phyloP scores from a whole-genome alignment of 2,113 vertebrate species.

The Pterophyllum scalare region DNA sequence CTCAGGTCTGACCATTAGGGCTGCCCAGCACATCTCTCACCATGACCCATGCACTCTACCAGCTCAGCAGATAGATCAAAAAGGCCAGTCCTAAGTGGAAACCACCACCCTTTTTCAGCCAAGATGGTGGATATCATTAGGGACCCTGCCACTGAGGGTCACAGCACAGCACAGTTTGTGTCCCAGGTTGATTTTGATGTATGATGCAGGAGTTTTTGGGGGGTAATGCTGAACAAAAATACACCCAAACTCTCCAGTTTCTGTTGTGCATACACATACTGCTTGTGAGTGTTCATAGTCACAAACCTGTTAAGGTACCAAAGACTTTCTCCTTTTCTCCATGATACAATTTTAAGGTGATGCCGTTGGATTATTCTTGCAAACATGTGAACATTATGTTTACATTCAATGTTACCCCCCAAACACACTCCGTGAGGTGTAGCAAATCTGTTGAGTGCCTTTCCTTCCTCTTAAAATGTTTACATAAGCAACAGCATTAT shows the following conservation, averaged over 20 bases:
- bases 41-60: conserved; percentile 77
- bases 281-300: background rate
- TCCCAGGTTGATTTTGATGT: conserved; percentile 70
- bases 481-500: background rate
- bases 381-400: conserved; percentile 3
- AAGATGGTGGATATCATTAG: conserved; percentile 74
- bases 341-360: background rate
- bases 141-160: conserved; percentile 69
- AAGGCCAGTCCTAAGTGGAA: conserved; percentile 71
- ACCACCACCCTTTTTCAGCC: conserved; percentile 48
- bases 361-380: background rate
- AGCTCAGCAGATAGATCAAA: conserved; percentile 81
- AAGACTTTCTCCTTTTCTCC: background rate
- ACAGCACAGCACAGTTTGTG: conserved; percentile 51
- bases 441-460: background rate
- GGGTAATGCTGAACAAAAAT: conserved; percentile 40
- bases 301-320: background rate
- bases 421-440: background rate
- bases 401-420: background rate
- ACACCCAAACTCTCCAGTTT: background rate
- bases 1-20: conserved; percentile 53
- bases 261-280: background rate
- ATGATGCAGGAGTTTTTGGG: conserved; percentile 49
- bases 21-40: conserved; percentile 74
- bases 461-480: background rate